Percentiles rank a stretch among this genome's conserved stretches.
phyloP scores from a whole-genome alignment of 2,797 vertebrate species.

The Setipinna tenuifilis region DNA sequence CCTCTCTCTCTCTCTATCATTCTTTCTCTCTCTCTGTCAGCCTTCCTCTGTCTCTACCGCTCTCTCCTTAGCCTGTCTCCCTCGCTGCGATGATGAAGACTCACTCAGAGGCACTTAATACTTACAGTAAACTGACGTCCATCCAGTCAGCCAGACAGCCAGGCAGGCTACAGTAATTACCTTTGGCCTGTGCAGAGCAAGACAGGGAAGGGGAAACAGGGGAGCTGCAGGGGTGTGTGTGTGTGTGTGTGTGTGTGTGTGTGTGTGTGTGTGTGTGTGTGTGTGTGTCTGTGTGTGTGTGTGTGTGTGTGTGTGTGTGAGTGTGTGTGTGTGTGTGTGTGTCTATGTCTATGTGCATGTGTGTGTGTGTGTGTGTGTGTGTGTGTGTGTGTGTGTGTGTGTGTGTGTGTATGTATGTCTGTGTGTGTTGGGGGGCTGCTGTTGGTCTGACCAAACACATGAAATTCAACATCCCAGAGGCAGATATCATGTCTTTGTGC shows the following conservation, averaged over 20 bases:
- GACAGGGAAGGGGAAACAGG: not conserved
- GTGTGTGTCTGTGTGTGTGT: constrained; percentile 6
- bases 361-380: too few species aligned
- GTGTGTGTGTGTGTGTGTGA: too few species aligned
- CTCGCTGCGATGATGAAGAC: constrained; percentile 65
- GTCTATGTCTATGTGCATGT: too few species aligned
- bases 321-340: too few species aligned
- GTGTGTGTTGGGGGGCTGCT: constrained; percentile 50
- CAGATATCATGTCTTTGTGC: constrained; percentile 73
- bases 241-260: not conserved
- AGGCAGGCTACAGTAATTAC: constrained; percentile 3
- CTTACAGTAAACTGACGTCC: constrained; percentile 56
- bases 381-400: too few species aligned
- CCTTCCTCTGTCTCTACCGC: too few species aligned
- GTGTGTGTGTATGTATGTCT: too few species aligned
- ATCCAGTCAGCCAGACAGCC: constrained; percentile 63
- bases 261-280: constrained; percentile 12
- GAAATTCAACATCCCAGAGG: constrained; percentile 75
- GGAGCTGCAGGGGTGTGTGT: not conserved
- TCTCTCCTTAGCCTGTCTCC: constrained; percentile 35
- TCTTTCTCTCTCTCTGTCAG: not conserved
- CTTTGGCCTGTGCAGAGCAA: not conserved
- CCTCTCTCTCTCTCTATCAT: not conserved
- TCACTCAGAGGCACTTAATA: constrained; percentile 62
- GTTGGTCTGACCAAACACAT: constrained; percentile 71